Percentiles rank a stretch among this genome's conserved stretches.
These are phyloP conservation scores for Gerris lacustris DNA, from an alignment of 2,888 invertebrate species.

Conservation along the genomic window DNA sequence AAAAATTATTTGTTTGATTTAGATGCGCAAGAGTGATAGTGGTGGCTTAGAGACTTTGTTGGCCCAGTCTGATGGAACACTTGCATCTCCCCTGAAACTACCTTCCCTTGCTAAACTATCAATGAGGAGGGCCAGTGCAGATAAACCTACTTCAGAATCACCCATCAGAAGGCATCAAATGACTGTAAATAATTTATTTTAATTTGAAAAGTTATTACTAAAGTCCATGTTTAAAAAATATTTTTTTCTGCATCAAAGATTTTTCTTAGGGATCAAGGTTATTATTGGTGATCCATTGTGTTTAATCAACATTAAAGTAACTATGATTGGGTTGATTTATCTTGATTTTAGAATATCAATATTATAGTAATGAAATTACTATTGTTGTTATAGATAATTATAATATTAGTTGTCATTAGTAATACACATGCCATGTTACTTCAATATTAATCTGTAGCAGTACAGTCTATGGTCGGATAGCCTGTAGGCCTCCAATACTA, in stretches of 20 bases:
- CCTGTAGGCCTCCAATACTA: too few species aligned
- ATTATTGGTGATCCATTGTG: too few species aligned
- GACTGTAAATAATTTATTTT: background rate
- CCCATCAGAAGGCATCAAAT: constrained; percentile 18
- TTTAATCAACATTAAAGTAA: too few species aligned
- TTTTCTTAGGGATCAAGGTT: background rate
- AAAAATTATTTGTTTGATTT: constrained; percentile 8
- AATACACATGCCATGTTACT: too few species aligned
- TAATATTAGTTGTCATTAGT: too few species aligned
- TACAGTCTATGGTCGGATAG: too few species aligned
- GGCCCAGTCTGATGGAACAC: constrained; percentile 33
- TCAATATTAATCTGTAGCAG: too few species aligned
- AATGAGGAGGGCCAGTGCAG: constrained; percentile 43
- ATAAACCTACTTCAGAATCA: constrained; percentile 41
- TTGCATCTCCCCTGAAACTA: constrained; percentile 20
- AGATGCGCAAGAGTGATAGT: constrained; percentile 45
- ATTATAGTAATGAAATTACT: too few species aligned
- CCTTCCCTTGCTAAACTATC: constrained; percentile 18
- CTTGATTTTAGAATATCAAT: too few species aligned
- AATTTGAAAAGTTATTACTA: background rate
- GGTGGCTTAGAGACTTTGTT: constrained; percentile 42
- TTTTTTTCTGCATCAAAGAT: background rate
- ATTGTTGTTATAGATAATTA: too few species aligned
- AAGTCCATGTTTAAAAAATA: background rate
- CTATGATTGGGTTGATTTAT: too few species aligned